Conservation (phyloP, 2,797 vertebrate genomes). For the Lepus oiostolus region DNA sequence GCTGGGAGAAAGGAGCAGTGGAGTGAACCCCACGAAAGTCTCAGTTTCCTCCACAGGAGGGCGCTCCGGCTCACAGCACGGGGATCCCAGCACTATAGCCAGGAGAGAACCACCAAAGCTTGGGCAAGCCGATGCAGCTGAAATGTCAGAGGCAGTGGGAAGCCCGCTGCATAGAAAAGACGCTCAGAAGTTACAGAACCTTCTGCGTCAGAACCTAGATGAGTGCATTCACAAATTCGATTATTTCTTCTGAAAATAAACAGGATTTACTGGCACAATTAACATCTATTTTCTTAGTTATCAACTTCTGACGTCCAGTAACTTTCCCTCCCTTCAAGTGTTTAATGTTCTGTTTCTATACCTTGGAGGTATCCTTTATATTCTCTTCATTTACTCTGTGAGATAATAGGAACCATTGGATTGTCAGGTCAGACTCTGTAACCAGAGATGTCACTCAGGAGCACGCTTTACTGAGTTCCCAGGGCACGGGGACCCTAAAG, state of each 20-base stretch:
- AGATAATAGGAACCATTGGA: background rate
- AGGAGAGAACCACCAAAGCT: background rate
- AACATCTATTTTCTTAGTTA: background rate
- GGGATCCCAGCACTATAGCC: no score
- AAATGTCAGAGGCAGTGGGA: background rate
- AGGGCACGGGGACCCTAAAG: background rate
- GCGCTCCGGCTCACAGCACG: background rate
- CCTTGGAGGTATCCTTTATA: background rate
- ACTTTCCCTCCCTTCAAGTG: background rate
- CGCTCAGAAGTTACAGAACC: background rate
- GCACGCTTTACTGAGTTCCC: background rate
- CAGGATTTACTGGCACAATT: background rate
- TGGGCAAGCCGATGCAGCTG: background rate
- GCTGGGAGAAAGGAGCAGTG: background rate
- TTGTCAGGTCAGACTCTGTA: background rate
- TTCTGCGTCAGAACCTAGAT: background rate
- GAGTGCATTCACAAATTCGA: background rate
- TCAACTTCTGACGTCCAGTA: background rate
- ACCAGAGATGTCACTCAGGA: background rate
- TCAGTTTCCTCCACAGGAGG: background rate
- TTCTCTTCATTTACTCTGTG: slow-evolving; percentile 29
- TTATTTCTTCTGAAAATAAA: background rate
- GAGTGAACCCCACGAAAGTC: background rate
- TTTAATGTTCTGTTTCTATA: background rate
- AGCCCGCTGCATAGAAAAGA: background rate